These are phyloP conservation scores for Aegotheles bennettii DNA, from an alignment of 2,113 vertebrate genomes.

Conservation along the genomic window DNA sequence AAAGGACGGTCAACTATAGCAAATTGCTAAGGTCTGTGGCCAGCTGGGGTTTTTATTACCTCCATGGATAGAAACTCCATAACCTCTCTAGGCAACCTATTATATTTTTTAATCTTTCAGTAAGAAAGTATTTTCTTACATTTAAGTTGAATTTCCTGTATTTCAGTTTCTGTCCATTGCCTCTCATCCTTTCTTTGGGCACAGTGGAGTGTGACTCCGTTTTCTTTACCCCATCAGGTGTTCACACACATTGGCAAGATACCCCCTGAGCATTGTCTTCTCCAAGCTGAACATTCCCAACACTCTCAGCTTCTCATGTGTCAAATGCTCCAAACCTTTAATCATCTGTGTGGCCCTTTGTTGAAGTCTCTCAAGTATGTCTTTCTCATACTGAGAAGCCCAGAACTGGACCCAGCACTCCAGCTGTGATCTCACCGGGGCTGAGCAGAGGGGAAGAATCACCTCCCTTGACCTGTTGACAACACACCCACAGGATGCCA, in stretches of 20 bases:
- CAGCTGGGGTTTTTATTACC: background rate
- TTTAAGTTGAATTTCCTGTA: background rate
- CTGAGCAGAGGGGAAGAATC: background rate
- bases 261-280: background rate
- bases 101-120: background rate
- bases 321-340: background rate
- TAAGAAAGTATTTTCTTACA: background rate
- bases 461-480: background rate
- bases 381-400: background rate
- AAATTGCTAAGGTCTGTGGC: background rate
- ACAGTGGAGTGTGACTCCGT: background rate
- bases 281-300: background rate
- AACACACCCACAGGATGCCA: background rate
- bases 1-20: background rate
- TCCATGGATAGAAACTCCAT: background rate
- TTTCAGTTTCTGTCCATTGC: background rate
- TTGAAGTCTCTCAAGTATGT: background rate
- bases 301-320: background rate
- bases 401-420: background rate
- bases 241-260: background rate
- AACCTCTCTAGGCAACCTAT: background rate
- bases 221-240: background rate
- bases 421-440: background rate
- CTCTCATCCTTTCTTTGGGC: background rate
- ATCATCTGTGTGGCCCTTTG: background rate